Evolutionary conservation across 2,888 invertebrate species (phyloP), one percentile per base, ranked within the genome.

Genomic region (Nomada lathburiana): DNA sequence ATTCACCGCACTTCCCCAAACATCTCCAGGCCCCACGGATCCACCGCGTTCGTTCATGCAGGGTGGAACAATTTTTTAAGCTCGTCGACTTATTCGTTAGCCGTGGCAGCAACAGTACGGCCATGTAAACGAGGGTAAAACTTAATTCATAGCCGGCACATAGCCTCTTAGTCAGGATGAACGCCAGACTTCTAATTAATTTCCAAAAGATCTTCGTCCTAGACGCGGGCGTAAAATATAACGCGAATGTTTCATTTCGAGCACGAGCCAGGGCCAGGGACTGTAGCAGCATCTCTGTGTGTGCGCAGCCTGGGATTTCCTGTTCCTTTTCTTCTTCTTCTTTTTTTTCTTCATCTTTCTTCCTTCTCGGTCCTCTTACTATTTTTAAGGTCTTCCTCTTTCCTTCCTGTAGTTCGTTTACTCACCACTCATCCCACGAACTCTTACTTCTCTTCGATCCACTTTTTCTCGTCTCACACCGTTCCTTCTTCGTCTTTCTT

Each of bases 141-240:
- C 55, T 74, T 69, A 74, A 81, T 80, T 74, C 74, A 80, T 80
- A 36, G n/a, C 69, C 53, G 59, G 63, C 63, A 50, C 65, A 60
- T 65, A 81, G 62, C 52, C 65, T 57, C 64, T 77, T 77, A 69
- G 60, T 47, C 69, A 65, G 65, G 65, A 57, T 75, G 20, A 82
- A 18, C 81, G 50, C n/a, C 62, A 62, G 69, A 13, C 69, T 73
- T 68, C 64, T 73, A 81, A 83, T 83, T 83, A 81, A 83, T 83
- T 81, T 44, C 44, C 65, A 18, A 81, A 83, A 77, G 76, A 81
- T 81, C 69, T 70, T 57, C 62, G 72, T 57, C 26, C 63, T 16
- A 36, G 42, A 53, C 64, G 42, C 2, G 13, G 23, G 18, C 47
- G 60, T 81, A 53, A 83, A 77, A 83, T 81, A 81, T 83, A 67